Base-by-base conservation (phyloP, 1,140 invertebrate genomes). In the Drosophila oshimai region DNA sequence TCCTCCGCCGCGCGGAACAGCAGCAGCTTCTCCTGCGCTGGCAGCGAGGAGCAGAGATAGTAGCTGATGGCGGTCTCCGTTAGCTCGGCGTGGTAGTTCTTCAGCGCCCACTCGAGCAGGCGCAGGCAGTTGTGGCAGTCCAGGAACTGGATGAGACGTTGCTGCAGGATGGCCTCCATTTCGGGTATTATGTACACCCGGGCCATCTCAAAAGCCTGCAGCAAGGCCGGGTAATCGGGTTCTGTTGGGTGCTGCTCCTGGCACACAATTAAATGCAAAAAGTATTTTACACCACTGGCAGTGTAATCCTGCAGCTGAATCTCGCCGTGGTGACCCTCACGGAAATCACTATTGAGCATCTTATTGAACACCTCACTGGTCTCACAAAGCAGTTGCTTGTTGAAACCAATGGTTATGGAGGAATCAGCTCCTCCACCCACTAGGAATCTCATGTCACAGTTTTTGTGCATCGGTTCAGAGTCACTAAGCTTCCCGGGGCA, bases 341-440 rank as follows among this genome's bases (percentile, higher is more conserved):
- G 72, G 22, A 91, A 91, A 42, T 80, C 65, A 37, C 89, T 90
- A 33, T 90, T 90, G 0, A 91, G 69, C 90, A 91, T 91, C 33
- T 89, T 80, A 53, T 89, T 86, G 42, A 91, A 91, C 10, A 91
- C 90, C 36, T 91, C 90, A 18, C 90, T 91, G 29, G 77, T 70
- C 7, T 88, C 70, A 29, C 83, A 90, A 2, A 91, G 61, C 42
- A 89, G n/a, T 18, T 86, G 67, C 58, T 90, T 91, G 60, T 81
- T 90, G n/a, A 91, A 91, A 45, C 71, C 74, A 39, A 91, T 78
- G 17, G 58, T 65, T 4, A 76, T 46, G 3, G 44, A 41, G 3
- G 45, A 6, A 7, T 45, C 22, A 0, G 17, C 62, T 9, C 46
- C 68, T 0, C 34, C 37, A 10, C 62, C 46, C 3, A 90, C 71